Conservation (phyloP, 2,113 vertebrate genomes). For the Prochilodus magdalenae region DNA sequence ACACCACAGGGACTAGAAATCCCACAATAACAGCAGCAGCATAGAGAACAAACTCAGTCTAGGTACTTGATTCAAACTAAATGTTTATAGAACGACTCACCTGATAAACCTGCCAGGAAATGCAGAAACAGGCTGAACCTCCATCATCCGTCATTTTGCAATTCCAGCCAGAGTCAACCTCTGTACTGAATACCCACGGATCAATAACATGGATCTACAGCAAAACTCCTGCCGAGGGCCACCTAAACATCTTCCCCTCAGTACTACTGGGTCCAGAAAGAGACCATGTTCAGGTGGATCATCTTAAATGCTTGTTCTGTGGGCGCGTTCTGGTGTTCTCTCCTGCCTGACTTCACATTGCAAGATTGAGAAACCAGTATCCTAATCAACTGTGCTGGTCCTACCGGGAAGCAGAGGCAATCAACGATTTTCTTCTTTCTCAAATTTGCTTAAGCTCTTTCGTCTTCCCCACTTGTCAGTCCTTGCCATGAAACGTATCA, state of each 20-base stretch:
- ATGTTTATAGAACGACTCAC: conserved; percentile 22
- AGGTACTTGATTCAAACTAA: background rate
- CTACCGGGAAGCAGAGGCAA: background rate
- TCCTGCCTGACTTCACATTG: background rate
- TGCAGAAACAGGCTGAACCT: conserved; percentile 28
- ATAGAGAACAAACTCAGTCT: conserved; percentile 17
- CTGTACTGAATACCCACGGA: background rate
- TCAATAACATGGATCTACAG: too few species aligned
- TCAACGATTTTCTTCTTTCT: background rate
- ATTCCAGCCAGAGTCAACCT: background rate
- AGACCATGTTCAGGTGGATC: background rate
- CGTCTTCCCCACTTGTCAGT: background rate
- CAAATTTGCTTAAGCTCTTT: background rate
- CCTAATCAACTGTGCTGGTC: background rate
- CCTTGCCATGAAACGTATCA: conserved; percentile 47
- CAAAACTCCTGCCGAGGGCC: background rate
- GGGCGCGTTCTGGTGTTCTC: background rate
- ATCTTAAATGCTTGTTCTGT: background rate
- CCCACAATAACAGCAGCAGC: background rate
- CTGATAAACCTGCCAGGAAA: conserved; percentile 44
- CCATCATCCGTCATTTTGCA: conserved; percentile 22
- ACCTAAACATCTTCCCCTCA: background rate
- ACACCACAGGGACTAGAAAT: background rate
- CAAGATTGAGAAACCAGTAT: background rate
- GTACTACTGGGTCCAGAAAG: background rate